Percentiles rank a stretch among this genome's conserved stretches.
phyloP scores from a whole-genome alignment of 2,888 invertebrate species.

The Hipparchia sbordonii region DNA sequence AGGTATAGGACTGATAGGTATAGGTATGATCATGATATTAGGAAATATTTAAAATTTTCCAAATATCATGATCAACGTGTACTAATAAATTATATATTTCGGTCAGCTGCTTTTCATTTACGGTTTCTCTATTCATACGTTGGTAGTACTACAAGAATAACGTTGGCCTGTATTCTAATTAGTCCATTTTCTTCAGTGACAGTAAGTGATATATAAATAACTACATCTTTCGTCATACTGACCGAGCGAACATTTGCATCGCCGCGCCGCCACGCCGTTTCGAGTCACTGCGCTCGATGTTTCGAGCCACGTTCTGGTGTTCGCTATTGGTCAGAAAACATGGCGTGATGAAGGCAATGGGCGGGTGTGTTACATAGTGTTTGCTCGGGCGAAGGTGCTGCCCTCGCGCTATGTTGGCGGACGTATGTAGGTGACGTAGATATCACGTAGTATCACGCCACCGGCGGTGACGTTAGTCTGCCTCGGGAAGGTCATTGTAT shows the following conservation, averaged over 20 bases:
- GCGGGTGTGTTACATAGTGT: constrained; percentile 45
- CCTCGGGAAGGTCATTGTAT: constrained; percentile 47
- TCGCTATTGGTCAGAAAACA: constrained; percentile 64
- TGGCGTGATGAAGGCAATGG: constrained; percentile 68
- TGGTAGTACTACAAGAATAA: not conserved
- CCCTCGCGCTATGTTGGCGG: constrained; percentile 52
- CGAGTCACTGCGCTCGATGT: constrained; percentile 37
- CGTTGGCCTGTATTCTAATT: constrained; percentile 16
- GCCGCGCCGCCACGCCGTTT: constrained; percentile 25
- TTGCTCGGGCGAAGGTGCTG: constrained; percentile 58
- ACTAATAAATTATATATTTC: not conserved
- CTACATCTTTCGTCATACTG: constrained; percentile 31
- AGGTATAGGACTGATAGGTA: too few species aligned
- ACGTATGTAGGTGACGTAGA: constrained; percentile 42
- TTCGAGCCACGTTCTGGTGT: constrained; percentile 58
- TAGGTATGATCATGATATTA: too few species aligned
- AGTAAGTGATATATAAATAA: constrained; percentile 35
- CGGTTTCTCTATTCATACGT: constrained; percentile 4
- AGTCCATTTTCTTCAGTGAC: constrained; percentile 23
- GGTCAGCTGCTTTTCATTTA: not conserved
- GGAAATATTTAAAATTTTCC: too few species aligned
- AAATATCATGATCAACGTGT: too few species aligned
- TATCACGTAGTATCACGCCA: constrained; percentile 50
- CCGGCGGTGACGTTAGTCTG: constrained; percentile 48
- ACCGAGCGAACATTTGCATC: constrained; percentile 25